phyloP scores from a whole-genome alignment of 2,888 invertebrate genomes.

The Neoascia interrupta region DNA sequence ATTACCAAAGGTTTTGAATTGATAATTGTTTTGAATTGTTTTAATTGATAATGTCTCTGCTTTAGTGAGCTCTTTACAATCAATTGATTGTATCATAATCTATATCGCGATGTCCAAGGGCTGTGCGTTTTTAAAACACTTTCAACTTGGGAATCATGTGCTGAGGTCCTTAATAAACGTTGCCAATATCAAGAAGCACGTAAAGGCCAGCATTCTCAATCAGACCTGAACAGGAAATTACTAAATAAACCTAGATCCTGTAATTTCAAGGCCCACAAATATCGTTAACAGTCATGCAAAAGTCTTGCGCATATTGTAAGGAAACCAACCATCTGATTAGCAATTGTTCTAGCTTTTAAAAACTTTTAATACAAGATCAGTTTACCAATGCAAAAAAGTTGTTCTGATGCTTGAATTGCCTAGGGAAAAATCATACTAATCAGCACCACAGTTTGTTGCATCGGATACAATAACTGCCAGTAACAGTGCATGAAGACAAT shows the following conservation, averaged over 20 bases:
- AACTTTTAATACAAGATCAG: neutral
- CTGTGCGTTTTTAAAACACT: neutral
- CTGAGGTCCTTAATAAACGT: neutral
- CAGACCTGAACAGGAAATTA: neutral
- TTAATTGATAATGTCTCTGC: constrained; percentile 15
- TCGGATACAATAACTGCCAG: neutral
- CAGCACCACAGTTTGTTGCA: constrained; percentile 18
- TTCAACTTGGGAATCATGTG: neutral
- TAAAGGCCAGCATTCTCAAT: neutral
- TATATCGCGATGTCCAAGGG: constrained; percentile 7
- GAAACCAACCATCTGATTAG: neutral
- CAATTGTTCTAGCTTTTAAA: neutral
- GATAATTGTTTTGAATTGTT: neutral
- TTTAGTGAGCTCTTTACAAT: constrained; percentile 10
- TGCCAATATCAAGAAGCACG: constrained; percentile 10
- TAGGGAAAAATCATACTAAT: neutral
- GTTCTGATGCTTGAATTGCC: too few relatives aligned
- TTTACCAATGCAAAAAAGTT: neutral
- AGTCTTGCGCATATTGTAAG: neutral
- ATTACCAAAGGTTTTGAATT: neutral
- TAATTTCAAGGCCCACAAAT: neutral
- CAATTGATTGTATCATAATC: constrained; percentile 15
- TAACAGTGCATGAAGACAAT: neutral
- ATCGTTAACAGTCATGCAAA: neutral
- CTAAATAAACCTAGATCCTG: neutral